phyloP scores from a whole-genome alignment of 2,888 invertebrate species.

The Chrysodeixis includens region DNA sequence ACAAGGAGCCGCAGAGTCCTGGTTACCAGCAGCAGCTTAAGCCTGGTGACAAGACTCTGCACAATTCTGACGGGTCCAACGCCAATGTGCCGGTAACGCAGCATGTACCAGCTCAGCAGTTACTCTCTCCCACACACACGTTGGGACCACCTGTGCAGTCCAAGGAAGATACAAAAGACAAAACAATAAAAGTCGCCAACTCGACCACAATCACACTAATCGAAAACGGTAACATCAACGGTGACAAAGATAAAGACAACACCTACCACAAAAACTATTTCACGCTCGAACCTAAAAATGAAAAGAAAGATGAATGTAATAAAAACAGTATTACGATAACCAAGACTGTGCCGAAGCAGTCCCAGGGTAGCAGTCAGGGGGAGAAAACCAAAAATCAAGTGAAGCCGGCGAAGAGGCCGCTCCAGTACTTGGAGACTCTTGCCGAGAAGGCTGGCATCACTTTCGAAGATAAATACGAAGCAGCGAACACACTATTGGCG shows the following conservation, averaged over 20 bases:
- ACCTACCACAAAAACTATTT: slow-evolving; percentile 83
- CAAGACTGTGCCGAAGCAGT: slow-evolving; percentile 79
- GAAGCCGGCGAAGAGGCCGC: slow-evolving; percentile 78
- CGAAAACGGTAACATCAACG: slow-evolving; percentile 77
- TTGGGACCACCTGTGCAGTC: slow-evolving; percentile 67
- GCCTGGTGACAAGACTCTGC: slow-evolving; percentile 71
- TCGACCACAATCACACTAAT: slow-evolving; percentile 85
- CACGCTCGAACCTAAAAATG: slow-evolving; percentile 82
- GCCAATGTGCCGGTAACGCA: slow-evolving; percentile 74
- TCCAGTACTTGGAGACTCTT: slow-evolving; percentile 92
- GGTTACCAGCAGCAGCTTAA: slow-evolving; percentile 77
- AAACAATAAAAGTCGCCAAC: slow-evolving; percentile 82
- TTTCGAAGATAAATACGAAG: slow-evolving; percentile 93
- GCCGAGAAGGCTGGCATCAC: slow-evolving; percentile 93
- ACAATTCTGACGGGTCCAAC: slow-evolving; percentile 69
- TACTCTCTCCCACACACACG: slow-evolving; percentile 76
- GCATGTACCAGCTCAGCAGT: slow-evolving; percentile 82
- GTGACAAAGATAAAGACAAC: slow-evolving; percentile 82
- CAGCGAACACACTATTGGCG: slow-evolving; percentile 90
- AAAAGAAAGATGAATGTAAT: slow-evolving; percentile 84
- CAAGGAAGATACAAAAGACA: slow-evolving; percentile 83
- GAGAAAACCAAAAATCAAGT: slow-evolving; percentile 76
- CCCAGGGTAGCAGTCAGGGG: slow-evolving; percentile 69
- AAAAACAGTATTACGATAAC: slow-evolving; percentile 88
- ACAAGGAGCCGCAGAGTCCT: slow-evolving; percentile 77